Conservation (phyloP, 2,113 vertebrate genomes). For the Hemibagrus wyckioides region DNA sequence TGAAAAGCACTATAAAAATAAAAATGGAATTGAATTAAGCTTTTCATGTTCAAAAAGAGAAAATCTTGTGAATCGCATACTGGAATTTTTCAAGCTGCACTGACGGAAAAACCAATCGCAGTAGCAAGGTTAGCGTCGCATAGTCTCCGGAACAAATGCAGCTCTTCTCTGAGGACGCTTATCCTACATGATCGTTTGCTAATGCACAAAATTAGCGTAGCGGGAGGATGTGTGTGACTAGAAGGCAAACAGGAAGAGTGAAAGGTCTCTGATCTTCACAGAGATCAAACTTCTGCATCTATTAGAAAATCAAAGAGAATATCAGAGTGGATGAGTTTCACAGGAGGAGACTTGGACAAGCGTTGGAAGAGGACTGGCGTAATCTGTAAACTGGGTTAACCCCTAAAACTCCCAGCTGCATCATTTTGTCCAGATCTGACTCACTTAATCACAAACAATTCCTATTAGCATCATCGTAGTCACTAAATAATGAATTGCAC, state of each 20-base stretch:
- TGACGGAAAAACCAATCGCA: not conserved
- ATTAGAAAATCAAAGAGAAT: constrained; percentile 35
- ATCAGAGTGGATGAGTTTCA: constrained; percentile 23
- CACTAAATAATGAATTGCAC: too few species aligned
- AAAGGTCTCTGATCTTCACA: constrained; percentile 19
- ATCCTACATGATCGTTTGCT: not conserved
- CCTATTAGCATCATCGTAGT: not conserved
- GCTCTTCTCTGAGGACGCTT: not conserved
- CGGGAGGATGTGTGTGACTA: not conserved
- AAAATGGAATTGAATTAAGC: not conserved
- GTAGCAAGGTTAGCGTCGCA: not conserved
- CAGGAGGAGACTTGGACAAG: constrained; percentile 5
- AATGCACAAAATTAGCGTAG: not conserved
- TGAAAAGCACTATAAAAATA: constrained; percentile 2
- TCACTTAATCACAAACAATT: not conserved
- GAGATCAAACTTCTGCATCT: constrained; percentile 15
- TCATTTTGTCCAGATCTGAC: not conserved
- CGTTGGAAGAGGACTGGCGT: not conserved
- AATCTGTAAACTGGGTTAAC: not conserved
- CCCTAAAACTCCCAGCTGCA: not conserved
- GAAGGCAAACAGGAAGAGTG: constrained; percentile 4
- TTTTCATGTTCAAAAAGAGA: not conserved
- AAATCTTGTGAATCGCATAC: not conserved
- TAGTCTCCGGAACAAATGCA: not conserved
- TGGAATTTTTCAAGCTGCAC: not conserved